phyloP scores from a whole-genome alignment of 2,888 invertebrate species.

The Julus scanicus region DNA sequence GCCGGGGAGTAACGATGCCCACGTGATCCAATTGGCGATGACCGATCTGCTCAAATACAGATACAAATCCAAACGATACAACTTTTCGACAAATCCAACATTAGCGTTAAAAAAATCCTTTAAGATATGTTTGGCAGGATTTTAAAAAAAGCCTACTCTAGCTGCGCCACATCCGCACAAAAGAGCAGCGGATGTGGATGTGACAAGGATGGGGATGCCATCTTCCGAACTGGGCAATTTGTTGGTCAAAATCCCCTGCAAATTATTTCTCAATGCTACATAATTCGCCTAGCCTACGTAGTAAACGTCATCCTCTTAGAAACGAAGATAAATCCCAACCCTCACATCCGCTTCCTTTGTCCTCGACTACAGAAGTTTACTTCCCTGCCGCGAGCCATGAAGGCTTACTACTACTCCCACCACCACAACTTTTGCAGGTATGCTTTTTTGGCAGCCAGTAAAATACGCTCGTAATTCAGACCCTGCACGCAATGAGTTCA shows the following conservation, averaged over 20 bases:
- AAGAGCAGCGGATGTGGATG: conserved; percentile 23
- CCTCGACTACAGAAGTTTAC: conserved; percentile 30
- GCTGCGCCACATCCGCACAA: conserved; percentile 8
- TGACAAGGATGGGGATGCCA: background rate
- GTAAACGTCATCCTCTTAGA: background rate
- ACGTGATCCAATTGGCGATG: conserved; percentile 3
- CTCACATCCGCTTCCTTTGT: conserved; percentile 52
- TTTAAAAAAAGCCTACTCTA: background rate
- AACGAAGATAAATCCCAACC: conserved; percentile 1
- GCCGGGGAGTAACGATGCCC: background rate
- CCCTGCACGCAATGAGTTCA: conserved; percentile 4
- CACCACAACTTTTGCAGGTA: background rate
- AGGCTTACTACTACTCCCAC: background rate
- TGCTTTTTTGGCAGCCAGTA: background rate
- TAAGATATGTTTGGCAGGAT: background rate
- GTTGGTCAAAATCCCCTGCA: background rate
- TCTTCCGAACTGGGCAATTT: background rate
- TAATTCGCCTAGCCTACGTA: background rate
- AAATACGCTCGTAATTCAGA: background rate
- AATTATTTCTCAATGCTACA: background rate
- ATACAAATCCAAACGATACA: background rate
- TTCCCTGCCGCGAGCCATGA: conserved; percentile 20
- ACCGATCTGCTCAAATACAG: background rate
- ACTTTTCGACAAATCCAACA: background rate
- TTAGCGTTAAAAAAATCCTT: background rate